Base-by-base conservation (phyloP, 2,888 invertebrate genomes). In the Plutella xylostella region DNA sequence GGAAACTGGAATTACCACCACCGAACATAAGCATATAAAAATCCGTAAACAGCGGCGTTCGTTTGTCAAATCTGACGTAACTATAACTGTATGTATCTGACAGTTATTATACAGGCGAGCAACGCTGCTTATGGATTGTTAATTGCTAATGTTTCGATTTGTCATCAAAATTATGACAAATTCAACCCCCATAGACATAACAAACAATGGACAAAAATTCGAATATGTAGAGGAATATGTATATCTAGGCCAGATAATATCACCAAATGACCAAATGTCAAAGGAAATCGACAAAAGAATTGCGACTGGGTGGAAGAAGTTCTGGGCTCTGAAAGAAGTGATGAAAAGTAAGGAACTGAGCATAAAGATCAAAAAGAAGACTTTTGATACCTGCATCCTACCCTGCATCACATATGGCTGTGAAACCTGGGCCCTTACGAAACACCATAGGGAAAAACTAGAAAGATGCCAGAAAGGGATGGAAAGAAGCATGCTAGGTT, bases 271-370 rank as follows among this genome's bases (percentile, higher is more conserved):
- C 35, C 40, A 35, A 41, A 40, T n/a, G 1, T 4, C 22, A 5
- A 45, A 45, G 28, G 45, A 45, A 33, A 39, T 45, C 4, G 19
- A 45, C n/a, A 45, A 21, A 40, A 33, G 45, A 35, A 28, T 41
- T 18, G 41, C 41, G 2, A 41, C 14, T 14, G 41, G 41, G 12
- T 45, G 39, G 39, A 39, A 20, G 15, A 45, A 40, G 33, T 45
- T 37, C 30, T 45, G 39, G 39, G 4, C 45, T 12, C 20, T 43
- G 19, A 43, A 43, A 28, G 37, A 37, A 37, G 14, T 43, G 9
- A 14, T 43, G 28, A 43, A 37, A 28, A 22, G 28, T 6, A 43
- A 28, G 9, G 17, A 43, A 9, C 21, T 19, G 15, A 14, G 41
- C 14, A 25, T 43, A 22, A 3, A 3, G 7, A 12, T 35, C 21